Conservation (phyloP, 2,113 vertebrate genomes). For the Actinemys pallida region DNA sequence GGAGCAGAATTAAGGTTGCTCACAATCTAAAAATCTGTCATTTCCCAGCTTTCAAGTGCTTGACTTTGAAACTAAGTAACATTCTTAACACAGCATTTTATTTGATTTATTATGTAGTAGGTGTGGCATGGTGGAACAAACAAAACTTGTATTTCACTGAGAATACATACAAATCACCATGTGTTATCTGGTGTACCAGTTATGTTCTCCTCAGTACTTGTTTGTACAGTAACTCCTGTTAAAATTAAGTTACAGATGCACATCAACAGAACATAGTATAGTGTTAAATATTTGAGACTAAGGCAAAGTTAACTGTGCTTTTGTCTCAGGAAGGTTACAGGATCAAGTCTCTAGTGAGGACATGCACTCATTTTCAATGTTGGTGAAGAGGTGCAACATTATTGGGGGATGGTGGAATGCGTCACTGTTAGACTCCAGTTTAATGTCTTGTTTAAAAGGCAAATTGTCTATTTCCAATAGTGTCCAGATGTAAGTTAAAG, state of each 20-base stretch:
- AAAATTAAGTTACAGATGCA: background rate
- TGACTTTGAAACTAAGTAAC: background rate
- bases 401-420: background rate
- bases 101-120: background rate
- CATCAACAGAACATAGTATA: background rate
- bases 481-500: background rate
- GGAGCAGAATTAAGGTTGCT: background rate
- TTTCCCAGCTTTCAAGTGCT: background rate
- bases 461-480: background rate
- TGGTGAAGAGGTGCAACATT: background rate
- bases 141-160: background rate
- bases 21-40: background rate
- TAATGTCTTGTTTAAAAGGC: background rate
- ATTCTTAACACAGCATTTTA: background rate
- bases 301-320: background rate
- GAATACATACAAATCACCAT: fast-evolving
- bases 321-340: background rate
- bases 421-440: background rate
- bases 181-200: background rate
- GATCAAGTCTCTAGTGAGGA: background rate
- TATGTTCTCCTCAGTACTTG: fast-evolving
- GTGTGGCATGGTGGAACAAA: background rate
- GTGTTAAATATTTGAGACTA: background rate
- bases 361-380: background rate
- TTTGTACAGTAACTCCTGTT: background rate